Evolutionary conservation across 2,113 vertebrate species (phyloP).

Genomic region (Oryzias woworae): DNA sequence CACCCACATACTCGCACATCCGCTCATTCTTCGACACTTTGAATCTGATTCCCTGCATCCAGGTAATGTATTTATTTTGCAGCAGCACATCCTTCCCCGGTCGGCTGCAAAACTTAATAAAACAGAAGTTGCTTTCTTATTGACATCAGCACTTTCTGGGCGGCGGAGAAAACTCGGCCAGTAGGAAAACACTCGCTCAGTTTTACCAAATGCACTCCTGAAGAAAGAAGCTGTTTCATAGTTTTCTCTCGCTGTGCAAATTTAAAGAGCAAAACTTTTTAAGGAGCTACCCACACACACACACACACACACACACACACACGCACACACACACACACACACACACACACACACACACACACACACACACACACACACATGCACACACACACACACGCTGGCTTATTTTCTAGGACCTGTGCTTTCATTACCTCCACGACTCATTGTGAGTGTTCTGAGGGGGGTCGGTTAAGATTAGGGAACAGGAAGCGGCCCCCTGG

Average conservation of each 20-base stretch:
- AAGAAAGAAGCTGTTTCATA: neutral
- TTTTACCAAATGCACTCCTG: neutral
- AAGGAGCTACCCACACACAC: conserved; percentile 4
- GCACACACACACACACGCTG: conserved; percentile 31
- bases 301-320: conserved; percentile 23
- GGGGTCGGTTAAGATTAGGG: conserved; percentile 67
- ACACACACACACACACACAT: conserved; percentile 37
- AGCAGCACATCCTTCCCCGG: conserved; percentile 37
- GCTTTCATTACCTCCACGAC: conserved; percentile 58
- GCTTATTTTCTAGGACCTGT: conserved; percentile 44
- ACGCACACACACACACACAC: conserved; percentile 31
- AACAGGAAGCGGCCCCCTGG: conserved; percentile 75
- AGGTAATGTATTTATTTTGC: conserved; percentile 76
- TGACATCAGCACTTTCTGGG: conserved; percentile 71
- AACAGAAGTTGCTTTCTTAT: conserved; percentile 70
- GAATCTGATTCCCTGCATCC: conserved; percentile 77
- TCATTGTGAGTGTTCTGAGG: conserved; percentile 64
- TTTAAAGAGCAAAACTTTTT: conserved; percentile 2
- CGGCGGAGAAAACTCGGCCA: conserved; percentile 8
- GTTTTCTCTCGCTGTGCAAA: neutral
- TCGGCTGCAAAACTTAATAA: conserved; percentile 54
- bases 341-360: conserved; percentile 15
- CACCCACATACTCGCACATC: conserved; percentile 60
- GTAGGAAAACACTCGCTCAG: neutral
- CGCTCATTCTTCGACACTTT: conserved; percentile 73